Evolutionary conservation across 2,113 vertebrate species (phyloP), one percentile per base, ranked within the genome.

Genomic region (Cromileptes altivelis): DNA sequence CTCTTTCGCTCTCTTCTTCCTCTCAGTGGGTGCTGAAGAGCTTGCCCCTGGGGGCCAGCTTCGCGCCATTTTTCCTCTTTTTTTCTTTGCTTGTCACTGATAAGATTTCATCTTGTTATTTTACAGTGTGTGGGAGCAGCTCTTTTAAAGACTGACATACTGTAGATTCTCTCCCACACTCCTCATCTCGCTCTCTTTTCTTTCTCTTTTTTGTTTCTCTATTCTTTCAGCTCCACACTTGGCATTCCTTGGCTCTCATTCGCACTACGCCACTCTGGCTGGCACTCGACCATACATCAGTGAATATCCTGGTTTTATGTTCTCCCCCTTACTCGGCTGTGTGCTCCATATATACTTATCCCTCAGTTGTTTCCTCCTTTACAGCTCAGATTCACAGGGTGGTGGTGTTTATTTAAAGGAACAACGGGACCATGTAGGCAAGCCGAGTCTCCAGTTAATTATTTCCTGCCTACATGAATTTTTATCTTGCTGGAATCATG

Each of bases 211-310:
- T 89, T 88, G 80, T 91, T 91, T 92, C 81, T 87, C 77, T 93
- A 85, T 92, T 91, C 82, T 91, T 91, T 86, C 95, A 96, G 95
- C 94, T 93, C 95, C 95, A 81, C 80, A 92, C 95, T 94, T 96
- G 94, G 94, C 95, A 92, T 96, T 95, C 92, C 94, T 95, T 83
- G 94, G 95, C 93, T 96, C 95, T 95, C 95, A 95, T 94, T 95
- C 95, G 88, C 95, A 96, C 95, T 96, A 96, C 94, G 95, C 95
- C 93, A 96, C 95, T 89, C 94, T 96, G 94, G 95, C 95, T 91
- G 94, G 95, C 95, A 95, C 95, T 82, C 95, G 94, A 93, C 95
- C 91, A 93, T 96, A 95, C 91, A 95, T 95, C 94, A 93, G 95
- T 96, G 95, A 96, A 94, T 96, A 96, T 96, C 92, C 85, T 86